These are phyloP conservation scores for Heliconius congener DNA, from an alignment of 1,140 invertebrate genomes.

Conservation along the genomic window DNA sequence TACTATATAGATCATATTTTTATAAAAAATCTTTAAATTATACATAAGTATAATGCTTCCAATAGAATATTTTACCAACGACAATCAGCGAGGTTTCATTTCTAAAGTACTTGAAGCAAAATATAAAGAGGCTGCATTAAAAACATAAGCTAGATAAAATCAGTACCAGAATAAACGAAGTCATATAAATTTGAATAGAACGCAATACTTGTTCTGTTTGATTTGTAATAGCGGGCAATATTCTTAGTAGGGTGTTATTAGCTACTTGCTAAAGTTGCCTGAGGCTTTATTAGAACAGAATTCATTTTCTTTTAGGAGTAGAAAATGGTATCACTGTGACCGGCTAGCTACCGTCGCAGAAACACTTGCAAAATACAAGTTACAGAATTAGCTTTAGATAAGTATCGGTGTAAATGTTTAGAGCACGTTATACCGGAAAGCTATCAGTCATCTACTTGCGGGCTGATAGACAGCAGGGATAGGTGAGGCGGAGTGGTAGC, in stretches of 20 bases:
- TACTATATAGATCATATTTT: background rate
- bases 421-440: constrained; percentile 53
- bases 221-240: constrained; percentile 66
- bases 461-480: constrained; percentile 50
- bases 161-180: constrained; percentile 32
- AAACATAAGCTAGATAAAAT: constrained; percentile 33
- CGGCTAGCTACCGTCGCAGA: constrained; percentile 38
- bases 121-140: constrained; percentile 14
- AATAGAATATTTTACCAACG: background rate
- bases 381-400: constrained; percentile 62
- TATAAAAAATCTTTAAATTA: background rate
- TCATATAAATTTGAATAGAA: constrained; percentile 45
- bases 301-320: constrained; percentile 71
- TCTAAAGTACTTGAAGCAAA: background rate
- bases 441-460: constrained; percentile 60
- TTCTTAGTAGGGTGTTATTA: constrained; percentile 68
- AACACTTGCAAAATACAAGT: constrained; percentile 54
- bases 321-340: constrained; percentile 62
- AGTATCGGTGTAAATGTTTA: constrained; percentile 52
- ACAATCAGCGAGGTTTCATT: background rate
- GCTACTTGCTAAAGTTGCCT: constrained; percentile 55
- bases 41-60: background rate
- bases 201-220: constrained; percentile 61
- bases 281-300: constrained; percentile 60
- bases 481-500: constrained; percentile 30